Evolutionary conservation across 2,888 invertebrate genomes (phyloP).

Genomic region (Paralinhomoeus sp.): DNA sequence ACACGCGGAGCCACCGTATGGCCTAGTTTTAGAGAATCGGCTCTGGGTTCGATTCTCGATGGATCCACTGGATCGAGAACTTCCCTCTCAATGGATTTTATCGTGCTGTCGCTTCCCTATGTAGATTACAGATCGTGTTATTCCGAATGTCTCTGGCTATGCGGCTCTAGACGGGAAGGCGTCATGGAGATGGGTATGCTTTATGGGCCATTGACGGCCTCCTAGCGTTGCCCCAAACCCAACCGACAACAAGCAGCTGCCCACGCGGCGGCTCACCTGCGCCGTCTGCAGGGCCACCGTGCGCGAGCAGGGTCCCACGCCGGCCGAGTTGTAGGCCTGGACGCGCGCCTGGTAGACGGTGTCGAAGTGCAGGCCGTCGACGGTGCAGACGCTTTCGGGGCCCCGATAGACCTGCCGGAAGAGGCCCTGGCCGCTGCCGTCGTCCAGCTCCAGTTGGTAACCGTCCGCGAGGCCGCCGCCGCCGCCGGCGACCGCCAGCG

Average conservation of each 20-base stretch:
- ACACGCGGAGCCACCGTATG: no score
- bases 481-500: slow-evolving; percentile 63
- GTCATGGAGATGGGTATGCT: no score
- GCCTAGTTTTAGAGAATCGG: no score
- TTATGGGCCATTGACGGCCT: no score
- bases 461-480: slow-evolving; percentile 68
- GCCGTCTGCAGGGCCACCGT: slow-evolving; percentile 85
- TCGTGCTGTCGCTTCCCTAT: no score
- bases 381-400: slow-evolving; percentile 82
- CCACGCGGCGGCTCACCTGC: slow-evolving; percentile 44
- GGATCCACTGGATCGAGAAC: no score
- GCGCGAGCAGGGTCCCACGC: slow-evolving; percentile 51
- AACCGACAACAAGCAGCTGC: slow-evolving; percentile 30
- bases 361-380: slow-evolving; percentile 90
- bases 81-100: no score
- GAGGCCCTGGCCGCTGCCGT: slow-evolving; percentile 59
- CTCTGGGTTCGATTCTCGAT: no score
- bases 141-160: no score
- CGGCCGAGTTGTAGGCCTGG: slow-evolving; percentile 42
- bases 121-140: no score
- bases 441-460: slow-evolving; percentile 81
- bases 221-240: no score
- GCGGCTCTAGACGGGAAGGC: no score
- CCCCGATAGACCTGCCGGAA: slow-evolving; percentile 89
- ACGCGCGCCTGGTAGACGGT: slow-evolving; percentile 80